Conservation (phyloP, 1,140 invertebrate species). For the Procambarus virginalis region DNA sequence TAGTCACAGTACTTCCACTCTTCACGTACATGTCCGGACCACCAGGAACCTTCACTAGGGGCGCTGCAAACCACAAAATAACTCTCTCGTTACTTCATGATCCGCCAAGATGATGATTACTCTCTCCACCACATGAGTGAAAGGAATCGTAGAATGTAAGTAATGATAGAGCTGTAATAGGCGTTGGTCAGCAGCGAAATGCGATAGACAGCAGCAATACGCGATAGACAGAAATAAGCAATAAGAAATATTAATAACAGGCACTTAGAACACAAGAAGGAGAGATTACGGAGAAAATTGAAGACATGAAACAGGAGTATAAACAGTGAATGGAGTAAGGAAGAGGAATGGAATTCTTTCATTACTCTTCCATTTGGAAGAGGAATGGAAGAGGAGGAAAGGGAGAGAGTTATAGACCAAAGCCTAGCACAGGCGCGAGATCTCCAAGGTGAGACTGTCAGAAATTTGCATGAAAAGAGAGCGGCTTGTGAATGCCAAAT, state of each 20-base stretch:
- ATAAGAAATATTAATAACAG: too few species aligned
- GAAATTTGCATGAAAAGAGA: background rate
- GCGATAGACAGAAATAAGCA: too few species aligned
- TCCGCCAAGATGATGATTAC: too few species aligned
- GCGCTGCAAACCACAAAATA: constrained; percentile 22
- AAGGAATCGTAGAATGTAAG: too few species aligned
- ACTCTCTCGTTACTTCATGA: too few species aligned
- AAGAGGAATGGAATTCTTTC: too few species aligned
- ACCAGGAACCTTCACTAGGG: constrained; percentile 77
- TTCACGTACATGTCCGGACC: constrained; percentile 84
- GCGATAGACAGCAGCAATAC: too few species aligned
- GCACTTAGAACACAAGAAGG: too few species aligned
- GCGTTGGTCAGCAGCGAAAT: too few species aligned
- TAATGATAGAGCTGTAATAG: too few species aligned
- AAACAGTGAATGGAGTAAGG: background rate
- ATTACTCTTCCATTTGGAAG: too few species aligned
- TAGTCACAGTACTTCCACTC: constrained; percentile 81
- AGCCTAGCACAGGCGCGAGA: background rate
- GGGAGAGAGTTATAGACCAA: background rate
- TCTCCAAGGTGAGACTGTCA: background rate
- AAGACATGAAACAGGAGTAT: background rate
- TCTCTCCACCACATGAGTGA: too few species aligned
- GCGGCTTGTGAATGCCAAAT: background rate
- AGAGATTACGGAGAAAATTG: background rate
- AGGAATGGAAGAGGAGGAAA: background rate